These are phyloP conservation scores for Rhizoglyphus robini DNA, from an alignment of 1,140 invertebrate genomes.

Conservation along the genomic window DNA sequence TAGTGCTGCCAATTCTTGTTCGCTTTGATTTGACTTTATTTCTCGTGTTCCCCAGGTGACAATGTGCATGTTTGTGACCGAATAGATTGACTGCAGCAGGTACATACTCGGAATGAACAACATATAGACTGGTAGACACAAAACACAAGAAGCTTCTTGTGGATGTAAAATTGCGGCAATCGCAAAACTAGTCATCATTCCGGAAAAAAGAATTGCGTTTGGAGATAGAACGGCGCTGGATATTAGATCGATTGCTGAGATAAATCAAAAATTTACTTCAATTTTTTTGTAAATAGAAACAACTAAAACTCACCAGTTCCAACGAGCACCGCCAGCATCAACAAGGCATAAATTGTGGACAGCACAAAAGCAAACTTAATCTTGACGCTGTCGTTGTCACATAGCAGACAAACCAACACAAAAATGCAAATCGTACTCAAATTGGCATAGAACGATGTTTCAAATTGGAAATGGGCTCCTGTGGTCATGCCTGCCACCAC, in stretches of 20 bases:
- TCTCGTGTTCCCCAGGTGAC: conserved; percentile 98
- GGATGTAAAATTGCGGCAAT: conserved; percentile 95
- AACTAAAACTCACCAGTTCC: too few relatives aligned
- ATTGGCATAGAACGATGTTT: conserved; percentile 35
- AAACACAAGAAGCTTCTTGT: conserved; percentile 93
- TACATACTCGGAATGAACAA: conserved; percentile 97
- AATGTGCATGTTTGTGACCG: conserved; percentile 92
- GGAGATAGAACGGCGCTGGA: conserved; percentile 87
- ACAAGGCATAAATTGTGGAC: not conserved
- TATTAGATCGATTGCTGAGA: conserved; percentile 73
- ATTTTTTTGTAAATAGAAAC: too few relatives aligned
- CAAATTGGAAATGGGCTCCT: conserved; percentile 37
- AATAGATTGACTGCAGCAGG: conserved; percentile 91
- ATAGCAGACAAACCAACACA: conserved; percentile 37
- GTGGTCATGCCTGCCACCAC: conserved; percentile 44
- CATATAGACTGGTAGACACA: conserved; percentile 85
- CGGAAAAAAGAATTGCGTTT: conserved; percentile 93
- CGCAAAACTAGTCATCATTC: conserved; percentile 79
- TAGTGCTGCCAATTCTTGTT: not conserved
- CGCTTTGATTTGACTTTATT: conserved; percentile 46
- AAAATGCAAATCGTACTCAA: conserved; percentile 38
- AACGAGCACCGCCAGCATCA: conserved; percentile 11
- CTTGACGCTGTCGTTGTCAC: conserved; percentile 44
- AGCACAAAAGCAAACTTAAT: conserved; percentile 48
- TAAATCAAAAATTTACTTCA: too few relatives aligned